Conservation (phyloP, 2,797 vertebrate species). For the Cirrhinus molitorella region DNA sequence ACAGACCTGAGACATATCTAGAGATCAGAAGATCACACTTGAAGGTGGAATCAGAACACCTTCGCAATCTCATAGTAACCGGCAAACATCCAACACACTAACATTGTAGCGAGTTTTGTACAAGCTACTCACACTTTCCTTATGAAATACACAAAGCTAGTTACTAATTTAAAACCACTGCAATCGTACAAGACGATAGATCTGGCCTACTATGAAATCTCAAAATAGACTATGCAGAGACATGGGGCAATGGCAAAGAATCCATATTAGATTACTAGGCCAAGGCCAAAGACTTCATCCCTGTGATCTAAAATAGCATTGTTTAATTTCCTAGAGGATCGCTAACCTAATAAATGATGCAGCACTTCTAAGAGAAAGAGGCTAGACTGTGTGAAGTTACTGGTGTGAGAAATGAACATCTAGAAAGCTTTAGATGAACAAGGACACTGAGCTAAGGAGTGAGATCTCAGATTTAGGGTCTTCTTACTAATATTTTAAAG, state of each 20-base stretch:
- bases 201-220: slow-evolving; percentile 14
- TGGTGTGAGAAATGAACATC: background rate
- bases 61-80: background rate
- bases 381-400: slow-evolving; percentile 14
- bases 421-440: background rate
- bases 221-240: slow-evolving; percentile 18
- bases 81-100: background rate
- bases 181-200: background rate
- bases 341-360: slow-evolving; percentile 55
- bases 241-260: slow-evolving; percentile 16
- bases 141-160: background rate
- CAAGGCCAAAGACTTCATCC: slow-evolving; percentile 45
- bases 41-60: background rate
- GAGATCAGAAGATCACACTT: background rate
- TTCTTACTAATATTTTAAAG: background rate
- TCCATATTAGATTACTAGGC: slow-evolving; percentile 42
- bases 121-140: background rate
- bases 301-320: slow-evolving; percentile 49
- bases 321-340: slow-evolving; percentile 64
- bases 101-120: background rate
- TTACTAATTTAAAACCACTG: background rate
- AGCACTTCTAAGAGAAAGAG: slow-evolving; percentile 31
- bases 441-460: background rate
- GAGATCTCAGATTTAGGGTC: background rate
- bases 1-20: background rate